A percentile compares a stretch with the other conserved stretches of the same genome.
Conservation (phyloP, 2,113 vertebrate genomes). For the Camelus dromedarius region DNA sequence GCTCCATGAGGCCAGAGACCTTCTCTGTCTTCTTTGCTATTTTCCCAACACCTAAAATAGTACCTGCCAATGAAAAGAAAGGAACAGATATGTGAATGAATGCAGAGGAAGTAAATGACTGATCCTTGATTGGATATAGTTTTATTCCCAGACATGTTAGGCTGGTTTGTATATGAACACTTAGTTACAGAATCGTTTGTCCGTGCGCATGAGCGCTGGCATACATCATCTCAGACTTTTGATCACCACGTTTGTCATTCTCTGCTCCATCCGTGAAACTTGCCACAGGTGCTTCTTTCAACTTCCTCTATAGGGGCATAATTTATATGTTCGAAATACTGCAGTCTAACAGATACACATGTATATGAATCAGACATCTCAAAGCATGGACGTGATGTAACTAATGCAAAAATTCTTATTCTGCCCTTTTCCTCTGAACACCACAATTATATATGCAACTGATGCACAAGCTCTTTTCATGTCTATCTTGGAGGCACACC, state of each 20-base stretch:
- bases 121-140: not conserved
- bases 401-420: not conserved
- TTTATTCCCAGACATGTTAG: not conserved
- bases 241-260: not conserved
- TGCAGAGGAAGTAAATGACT: not conserved
- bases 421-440: not conserved
- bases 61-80: not conserved
- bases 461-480: not conserved
- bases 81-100: not conserved
- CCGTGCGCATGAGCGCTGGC: not conserved
- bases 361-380: not conserved
- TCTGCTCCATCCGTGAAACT: not conserved
- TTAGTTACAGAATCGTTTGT: not conserved
- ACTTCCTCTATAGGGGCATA: not conserved
- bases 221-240: not conserved
- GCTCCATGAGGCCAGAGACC: not conserved
- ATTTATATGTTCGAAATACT: not conserved
- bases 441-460: not conserved
- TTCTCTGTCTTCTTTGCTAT: not conserved
- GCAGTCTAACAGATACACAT: not conserved
- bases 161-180: not conserved
- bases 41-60: not conserved
- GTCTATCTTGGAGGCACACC: not conserved
- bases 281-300: not conserved
- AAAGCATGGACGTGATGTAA: not conserved